Percentiles rank a stretch among this genome's conserved stretches.
Evolutionary conservation across 2,888 invertebrate genomes (phyloP).

Genomic region (Tiliacea citrago): DNA sequence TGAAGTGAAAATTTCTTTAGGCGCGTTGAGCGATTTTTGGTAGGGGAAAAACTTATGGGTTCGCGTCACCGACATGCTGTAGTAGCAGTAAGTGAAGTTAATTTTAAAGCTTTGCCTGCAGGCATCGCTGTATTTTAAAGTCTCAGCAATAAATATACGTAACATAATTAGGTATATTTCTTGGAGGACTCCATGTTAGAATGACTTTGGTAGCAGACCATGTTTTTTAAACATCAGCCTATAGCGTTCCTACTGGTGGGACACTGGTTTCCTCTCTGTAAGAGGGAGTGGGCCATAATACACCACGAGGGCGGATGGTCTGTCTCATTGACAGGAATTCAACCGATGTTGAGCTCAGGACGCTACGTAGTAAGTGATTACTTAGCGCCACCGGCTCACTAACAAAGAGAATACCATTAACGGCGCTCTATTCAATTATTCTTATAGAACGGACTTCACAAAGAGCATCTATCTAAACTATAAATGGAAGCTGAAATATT

Average conservation of each 20-base stretch:
- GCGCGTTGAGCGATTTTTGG: no score
- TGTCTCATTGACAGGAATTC: neutral
- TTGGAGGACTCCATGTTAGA: neutral
- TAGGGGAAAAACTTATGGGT: no score
- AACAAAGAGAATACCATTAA: slow-evolving; percentile 15
- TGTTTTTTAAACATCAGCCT: neutral
- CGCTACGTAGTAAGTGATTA: neutral
- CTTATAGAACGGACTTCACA: neutral
- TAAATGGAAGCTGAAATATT: neutral
- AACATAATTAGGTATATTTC: neutral
- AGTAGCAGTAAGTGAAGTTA: no score
- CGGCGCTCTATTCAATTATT: neutral
- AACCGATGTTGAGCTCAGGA: neutral
- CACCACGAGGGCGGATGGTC: neutral
- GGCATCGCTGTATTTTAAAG: neutral
- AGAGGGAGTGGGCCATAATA: no score
- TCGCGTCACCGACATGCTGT: no score
- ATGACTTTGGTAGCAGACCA: neutral
- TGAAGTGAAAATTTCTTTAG: no score
- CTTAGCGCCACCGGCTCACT: neutral
- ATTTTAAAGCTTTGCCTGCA: no score
- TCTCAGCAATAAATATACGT: no score
- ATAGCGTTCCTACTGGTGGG: neutral
- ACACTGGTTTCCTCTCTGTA: neutral
- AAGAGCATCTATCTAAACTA: neutral